phyloP scores from a whole-genome alignment of 2,888 invertebrate genomes.

The Tiliacea aurago region DNA sequence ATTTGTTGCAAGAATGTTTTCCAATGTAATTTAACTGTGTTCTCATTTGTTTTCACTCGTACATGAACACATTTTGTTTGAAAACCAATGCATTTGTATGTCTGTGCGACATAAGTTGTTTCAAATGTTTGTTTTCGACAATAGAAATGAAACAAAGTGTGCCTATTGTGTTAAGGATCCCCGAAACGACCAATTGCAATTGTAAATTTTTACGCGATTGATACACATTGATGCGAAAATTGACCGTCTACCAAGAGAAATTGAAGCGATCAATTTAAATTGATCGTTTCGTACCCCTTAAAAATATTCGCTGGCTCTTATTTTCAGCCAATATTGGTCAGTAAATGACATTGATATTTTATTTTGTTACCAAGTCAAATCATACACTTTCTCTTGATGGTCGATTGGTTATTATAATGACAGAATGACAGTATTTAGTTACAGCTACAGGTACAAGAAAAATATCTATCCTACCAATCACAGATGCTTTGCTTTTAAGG shows the following conservation, averaged over 20 bases:
- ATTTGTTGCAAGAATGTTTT: conserved; percentile 9
- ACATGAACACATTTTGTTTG: neutral
- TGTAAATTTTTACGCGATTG: too few relatives aligned
- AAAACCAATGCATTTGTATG: neutral
- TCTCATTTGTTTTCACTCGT: conserved; percentile 21
- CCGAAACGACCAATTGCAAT: too few relatives aligned
- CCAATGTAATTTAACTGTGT: conserved; percentile 2
- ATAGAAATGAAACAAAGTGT: neutral
- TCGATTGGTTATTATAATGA: neutral
- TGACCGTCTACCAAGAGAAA: too few relatives aligned
- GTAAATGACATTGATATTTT: neutral
- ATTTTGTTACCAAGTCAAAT: neutral
- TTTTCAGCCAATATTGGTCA: neutral
- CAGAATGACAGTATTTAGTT: too few relatives aligned
- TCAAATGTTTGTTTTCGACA: neutral
- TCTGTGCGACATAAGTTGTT: neutral
- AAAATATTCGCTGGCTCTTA: neutral
- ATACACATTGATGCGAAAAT: too few relatives aligned
- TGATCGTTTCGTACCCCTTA: too few relatives aligned
- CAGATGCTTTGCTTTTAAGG: too few relatives aligned
- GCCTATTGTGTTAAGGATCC: too few relatives aligned
- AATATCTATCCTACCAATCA: too few relatives aligned
- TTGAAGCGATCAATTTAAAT: too few relatives aligned
- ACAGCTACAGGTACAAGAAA: too few relatives aligned
- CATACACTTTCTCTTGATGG: neutral